phyloP scores from a whole-genome alignment of 1,140 invertebrate species.

The Drosophila aff. region DNA sequence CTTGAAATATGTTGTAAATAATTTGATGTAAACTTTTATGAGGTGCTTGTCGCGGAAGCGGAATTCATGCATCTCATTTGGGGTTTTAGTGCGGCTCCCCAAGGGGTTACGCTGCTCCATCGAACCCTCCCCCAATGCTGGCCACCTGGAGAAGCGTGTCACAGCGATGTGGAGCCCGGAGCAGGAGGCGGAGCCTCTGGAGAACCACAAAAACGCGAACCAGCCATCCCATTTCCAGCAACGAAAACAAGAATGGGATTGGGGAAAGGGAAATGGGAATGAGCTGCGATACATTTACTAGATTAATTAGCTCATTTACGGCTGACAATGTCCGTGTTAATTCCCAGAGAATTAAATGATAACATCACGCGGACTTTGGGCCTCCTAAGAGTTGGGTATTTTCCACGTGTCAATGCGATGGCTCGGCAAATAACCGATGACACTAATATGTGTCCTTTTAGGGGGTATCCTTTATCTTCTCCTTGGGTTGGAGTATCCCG shows the following conservation, averaged over 20 bases:
- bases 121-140: not conserved
- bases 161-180: slow-evolving; percentile 7
- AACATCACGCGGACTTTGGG: slow-evolving; percentile 58
- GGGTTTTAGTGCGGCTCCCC: slow-evolving; percentile 60
- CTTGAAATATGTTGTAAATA: slow-evolving; percentile 62
- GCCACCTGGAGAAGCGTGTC: slow-evolving; percentile 49
- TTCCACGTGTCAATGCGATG: slow-evolving; percentile 58
- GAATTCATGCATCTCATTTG: slow-evolving; percentile 73
- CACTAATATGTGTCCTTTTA: slow-evolving; percentile 57
- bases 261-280: slow-evolving; percentile 13
- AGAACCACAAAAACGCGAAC: slow-evolving; percentile 77
- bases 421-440: slow-evolving; percentile 72
- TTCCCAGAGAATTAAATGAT: slow-evolving; percentile 84
- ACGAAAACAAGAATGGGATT: not conserved
- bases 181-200: slow-evolving; percentile 52
- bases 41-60: slow-evolving; percentile 40
- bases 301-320: slow-evolving; percentile 85
- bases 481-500: slow-evolving; percentile 1
- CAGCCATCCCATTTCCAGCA: slow-evolving; percentile 5
- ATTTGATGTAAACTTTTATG: slow-evolving; percentile 70
- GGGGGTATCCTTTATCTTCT: slow-evolving; percentile 4
- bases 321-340: slow-evolving; percentile 85
- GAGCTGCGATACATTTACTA: slow-evolving; percentile 71
- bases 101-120: slow-evolving; percentile 16
- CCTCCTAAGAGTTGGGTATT: not conserved